Conservation (phyloP, 2,113 vertebrate genomes). For the Eudyptes chrysolophus region DNA sequence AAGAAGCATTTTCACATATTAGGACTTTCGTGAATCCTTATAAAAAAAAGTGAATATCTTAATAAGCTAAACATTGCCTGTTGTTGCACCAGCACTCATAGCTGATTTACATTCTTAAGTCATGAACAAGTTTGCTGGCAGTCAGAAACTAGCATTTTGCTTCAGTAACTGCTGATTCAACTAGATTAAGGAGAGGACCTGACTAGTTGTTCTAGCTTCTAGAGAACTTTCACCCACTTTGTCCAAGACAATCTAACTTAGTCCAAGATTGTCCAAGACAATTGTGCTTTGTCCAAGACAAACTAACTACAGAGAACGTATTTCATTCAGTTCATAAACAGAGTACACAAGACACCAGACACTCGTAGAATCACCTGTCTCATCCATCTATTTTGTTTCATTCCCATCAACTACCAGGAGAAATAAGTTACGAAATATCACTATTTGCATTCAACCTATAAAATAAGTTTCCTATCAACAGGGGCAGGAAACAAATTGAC, state of each 20-base stretch:
- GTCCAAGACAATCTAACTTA: not conserved
- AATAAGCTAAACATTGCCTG: not conserved
- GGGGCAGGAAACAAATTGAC: not conserved
- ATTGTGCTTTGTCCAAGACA: not conserved
- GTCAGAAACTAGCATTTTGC: not conserved
- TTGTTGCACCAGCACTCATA: not conserved
- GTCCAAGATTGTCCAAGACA: not conserved
- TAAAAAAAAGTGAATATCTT: not conserved
- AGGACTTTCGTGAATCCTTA: not conserved
- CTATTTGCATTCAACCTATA: not conserved
- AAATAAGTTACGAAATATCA: not conserved
- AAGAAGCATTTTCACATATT: not conserved
- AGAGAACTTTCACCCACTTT: not conserved
- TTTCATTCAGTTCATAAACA: not conserved
- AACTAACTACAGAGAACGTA: not conserved
- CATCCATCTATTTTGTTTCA: not conserved
- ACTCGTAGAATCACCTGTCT: not conserved
- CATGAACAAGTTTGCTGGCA: not conserved
- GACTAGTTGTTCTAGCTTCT: not conserved
- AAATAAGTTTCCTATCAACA: not conserved
- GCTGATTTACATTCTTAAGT: not conserved
- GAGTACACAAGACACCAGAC: not conserved
- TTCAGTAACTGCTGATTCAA: not conserved
- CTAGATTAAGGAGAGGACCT: not conserved
- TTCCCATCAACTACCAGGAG: not conserved